These are phyloP conservation scores for Vireo altiloquus DNA, from an alignment of 2,113 vertebrate genomes.

Conservation along the genomic window DNA sequence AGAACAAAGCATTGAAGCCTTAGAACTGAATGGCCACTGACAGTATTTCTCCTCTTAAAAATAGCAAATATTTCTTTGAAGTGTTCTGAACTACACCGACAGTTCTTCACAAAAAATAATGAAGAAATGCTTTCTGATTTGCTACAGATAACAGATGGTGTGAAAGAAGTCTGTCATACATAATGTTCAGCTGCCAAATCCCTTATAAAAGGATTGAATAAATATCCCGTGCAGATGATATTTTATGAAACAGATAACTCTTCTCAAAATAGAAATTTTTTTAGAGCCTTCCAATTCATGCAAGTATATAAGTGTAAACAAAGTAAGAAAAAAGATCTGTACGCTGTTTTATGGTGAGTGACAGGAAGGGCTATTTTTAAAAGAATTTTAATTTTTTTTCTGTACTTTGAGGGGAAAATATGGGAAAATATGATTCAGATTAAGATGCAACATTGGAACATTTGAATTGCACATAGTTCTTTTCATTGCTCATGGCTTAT, in stretches of 20 bases:
- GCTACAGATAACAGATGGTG: slow-evolving; percentile 48
- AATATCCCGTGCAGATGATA: slow-evolving; percentile 18
- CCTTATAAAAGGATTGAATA: slow-evolving; percentile 44
- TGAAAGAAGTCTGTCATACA: slow-evolving; percentile 38
- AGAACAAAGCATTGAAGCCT: background rate
- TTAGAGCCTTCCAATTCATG: background rate
- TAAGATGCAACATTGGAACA: background rate
- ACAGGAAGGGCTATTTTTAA: background rate
- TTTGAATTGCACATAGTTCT: background rate
- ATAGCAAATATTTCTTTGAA: background rate
- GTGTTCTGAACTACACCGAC: background rate
- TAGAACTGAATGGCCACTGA: background rate
- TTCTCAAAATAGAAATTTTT: background rate
- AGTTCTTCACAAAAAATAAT: background rate
- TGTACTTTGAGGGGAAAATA: background rate
- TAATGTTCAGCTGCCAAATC: slow-evolving; percentile 47
- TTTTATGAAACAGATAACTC: slow-evolving; percentile 51
- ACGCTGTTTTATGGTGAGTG: background rate
- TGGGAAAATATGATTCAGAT: background rate
- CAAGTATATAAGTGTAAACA: background rate
- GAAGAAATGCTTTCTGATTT: slow-evolving; percentile 29
- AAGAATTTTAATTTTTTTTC: background rate
- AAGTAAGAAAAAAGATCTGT: background rate
- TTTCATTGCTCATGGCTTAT: background rate
- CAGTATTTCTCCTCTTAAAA: background rate